These are phyloP conservation scores for Ceraclea dissimilis DNA, from an alignment of 2,888 invertebrate species.

Conservation along the genomic window DNA sequence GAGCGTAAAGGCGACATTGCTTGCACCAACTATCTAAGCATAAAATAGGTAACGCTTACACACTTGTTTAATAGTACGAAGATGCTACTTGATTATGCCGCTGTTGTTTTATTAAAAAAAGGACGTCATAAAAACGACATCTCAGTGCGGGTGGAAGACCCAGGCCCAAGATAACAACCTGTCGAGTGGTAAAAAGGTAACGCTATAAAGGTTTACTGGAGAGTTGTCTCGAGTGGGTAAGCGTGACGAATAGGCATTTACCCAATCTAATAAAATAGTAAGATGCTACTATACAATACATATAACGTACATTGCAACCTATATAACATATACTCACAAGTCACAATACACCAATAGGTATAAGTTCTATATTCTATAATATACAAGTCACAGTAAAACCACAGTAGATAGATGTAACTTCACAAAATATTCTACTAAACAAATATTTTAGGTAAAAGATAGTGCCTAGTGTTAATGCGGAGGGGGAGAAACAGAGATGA, in stretches of 20 bases:
- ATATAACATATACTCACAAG: no score
- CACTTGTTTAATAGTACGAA: constrained; percentile 2
- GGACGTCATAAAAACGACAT: constrained; percentile 9
- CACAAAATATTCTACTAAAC: no score
- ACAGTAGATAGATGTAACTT: no score
- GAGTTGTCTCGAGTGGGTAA: constrained; percentile 14
- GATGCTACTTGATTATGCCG: constrained; percentile 14
- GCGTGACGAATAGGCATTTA: constrained; percentile 16
- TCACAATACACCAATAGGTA: no score
- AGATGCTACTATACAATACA: no score
- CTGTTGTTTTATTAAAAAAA: constrained; percentile 20
- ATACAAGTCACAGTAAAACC: no score
- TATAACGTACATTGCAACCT: no score
- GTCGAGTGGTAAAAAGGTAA: constrained; percentile 10
- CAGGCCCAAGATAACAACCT: constrained; percentile 11
- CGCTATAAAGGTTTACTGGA: constrained; percentile 5
- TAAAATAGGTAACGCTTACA: background rate
- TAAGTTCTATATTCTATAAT: no score
- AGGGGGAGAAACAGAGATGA: no score
- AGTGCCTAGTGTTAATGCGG: no score
- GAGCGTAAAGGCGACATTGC: no score
- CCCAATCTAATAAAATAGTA: constrained; percentile 1
- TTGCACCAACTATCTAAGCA: background rate
- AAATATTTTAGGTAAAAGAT: no score
- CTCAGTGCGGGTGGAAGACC: constrained; percentile 7